Evolutionary conservation across 2,797 vertebrate species (phyloP), one percentile per base, ranked within the genome.

Genomic region (Diplodus sargus): DNA sequence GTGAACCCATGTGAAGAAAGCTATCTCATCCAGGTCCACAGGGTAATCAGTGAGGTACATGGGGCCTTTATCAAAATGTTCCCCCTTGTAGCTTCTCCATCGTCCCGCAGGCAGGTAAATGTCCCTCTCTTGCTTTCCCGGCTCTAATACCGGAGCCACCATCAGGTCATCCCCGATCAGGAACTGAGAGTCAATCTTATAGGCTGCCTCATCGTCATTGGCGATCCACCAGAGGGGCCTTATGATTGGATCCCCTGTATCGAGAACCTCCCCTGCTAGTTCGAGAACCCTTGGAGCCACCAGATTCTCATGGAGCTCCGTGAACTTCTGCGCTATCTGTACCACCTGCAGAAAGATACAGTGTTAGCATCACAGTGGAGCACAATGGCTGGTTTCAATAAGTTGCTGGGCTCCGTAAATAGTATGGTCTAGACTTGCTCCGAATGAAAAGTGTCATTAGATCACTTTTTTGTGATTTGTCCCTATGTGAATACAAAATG

Each of bases 151-250:
- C 0, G 98, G 98, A 0, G 98, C 98, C 85, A 99, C 97, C 90
- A 99, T 96, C 59, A 99, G 94, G 12, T 97, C 96, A 63, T 99
- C 96, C 18, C 98, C 97, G 0, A 99, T 98, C 58, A 99, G 94
- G 86, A 99, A 99, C 95, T 99, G 97, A 0, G 98, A 98, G 85
- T 99, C 97, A 0, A 97, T 95, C 64, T 96, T 96, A 81, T 97
- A 97, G 1, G 97, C 95, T 0, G 94, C 93, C 67, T 97, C 95
- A 0, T 99, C 97, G 0, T 92, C 89, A 0, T 95, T 97, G 0
- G 97, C 97, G 45, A 98, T 97, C 98, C 98, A 99, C 98, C 98
- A 99, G 51, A 99, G 95, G 56, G 98, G 97, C 17, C 97, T 95
- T 75, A 99, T 96, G 79, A 99, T 98, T 60, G 97, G 97, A 88